Evolutionary conservation across 2,113 vertebrate genomes (phyloP), one percentile per base, ranked within the genome.

Genomic region (Pelecanus crispus): DNA sequence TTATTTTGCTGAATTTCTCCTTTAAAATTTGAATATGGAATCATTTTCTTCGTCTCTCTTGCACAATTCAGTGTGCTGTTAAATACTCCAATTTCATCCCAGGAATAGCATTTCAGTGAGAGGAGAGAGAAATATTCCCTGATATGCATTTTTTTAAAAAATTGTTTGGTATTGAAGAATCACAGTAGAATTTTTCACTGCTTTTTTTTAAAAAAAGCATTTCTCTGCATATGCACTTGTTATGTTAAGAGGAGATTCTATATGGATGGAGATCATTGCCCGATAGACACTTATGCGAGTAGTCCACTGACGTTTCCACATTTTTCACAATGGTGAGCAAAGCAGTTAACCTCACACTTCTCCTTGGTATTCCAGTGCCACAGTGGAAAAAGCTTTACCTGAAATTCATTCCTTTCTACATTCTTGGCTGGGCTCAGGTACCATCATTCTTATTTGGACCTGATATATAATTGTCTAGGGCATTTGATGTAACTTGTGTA

Each of bases 141-240:
- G 18, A 55, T 20, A 53, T 0, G 0, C 7, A 3, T 32, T 36
- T 68, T 92, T 82, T 6, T 2, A 49, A 49, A 2, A 8, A 86
- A 17, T 31, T 31, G 4, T 68, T 82, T 55, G 13, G 0, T 66
- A 38, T 50, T 68, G 29, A 88, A 50, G 71, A 73, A 81, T 63
- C 12, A 47, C 38, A 40, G 25, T 56, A 45, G 15, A 5, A 9
- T 36, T 75, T 65, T 85, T 87, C 50, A 24, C 17, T 88, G 10
- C 13, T 44, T 32, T 22, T 92, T 82, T 70, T 34, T 31, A 29
- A 66, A n/a, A 17, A 77, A 49, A 31, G 0, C 20, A 29, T 3
- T 72, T 70, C 3, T 38, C 40, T 86, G 10, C 22, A 7, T 55
- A 49, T 34, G 26, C 11, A 26, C 3, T 71, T 2, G 0, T 72